A percentile compares a stretch with the other conserved stretches of the same genome.
Evolutionary conservation across 2,888 invertebrate species (phyloP).

Genomic region (Apodemia hepburni): DNA sequence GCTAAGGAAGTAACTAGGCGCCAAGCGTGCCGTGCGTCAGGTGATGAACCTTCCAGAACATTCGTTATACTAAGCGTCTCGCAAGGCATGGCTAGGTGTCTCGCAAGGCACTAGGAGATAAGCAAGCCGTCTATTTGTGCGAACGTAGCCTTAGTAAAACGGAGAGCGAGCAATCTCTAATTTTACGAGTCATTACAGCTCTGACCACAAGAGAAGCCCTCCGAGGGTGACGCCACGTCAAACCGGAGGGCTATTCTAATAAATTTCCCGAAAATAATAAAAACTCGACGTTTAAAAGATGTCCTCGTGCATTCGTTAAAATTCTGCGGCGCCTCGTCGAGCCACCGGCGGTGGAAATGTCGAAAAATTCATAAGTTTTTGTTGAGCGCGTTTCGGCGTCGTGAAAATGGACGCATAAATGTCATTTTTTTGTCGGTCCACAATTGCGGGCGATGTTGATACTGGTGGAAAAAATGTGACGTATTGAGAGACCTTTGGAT

Average conservation of each 20-base stretch:
- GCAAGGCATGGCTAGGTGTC: no score
- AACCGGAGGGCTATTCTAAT: slow-evolving; percentile 31
- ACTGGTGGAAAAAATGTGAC: slow-evolving; percentile 47
- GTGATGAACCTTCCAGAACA: no score
- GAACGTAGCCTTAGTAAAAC: slow-evolving; percentile 20
- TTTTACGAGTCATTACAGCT: slow-evolving; percentile 40
- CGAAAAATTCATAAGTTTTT: slow-evolving; percentile 52
- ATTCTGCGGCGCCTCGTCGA: slow-evolving; percentile 40
- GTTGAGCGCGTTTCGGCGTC: slow-evolving; percentile 42
- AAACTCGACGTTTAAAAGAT: slow-evolving; percentile 40
- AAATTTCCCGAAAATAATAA: slow-evolving; percentile 41
- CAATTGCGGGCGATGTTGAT: slow-evolving; percentile 44
- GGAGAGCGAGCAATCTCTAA: slow-evolving; percentile 36
- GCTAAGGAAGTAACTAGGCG: no score
- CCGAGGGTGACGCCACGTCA: slow-evolving; percentile 34
- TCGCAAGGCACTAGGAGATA: no score
- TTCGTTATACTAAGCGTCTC: no score
- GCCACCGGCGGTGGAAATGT: slow-evolving; percentile 46
- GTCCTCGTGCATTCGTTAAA: slow-evolving; percentile 47
- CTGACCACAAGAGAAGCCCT: slow-evolving; percentile 26
- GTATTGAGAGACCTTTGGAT: slow-evolving; percentile 47
- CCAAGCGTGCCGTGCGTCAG: no score
- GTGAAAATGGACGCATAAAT: slow-evolving; percentile 49
- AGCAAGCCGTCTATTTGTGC: no score
- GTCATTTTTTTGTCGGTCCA: slow-evolving; percentile 50